Base-by-base conservation (phyloP, 1,140 invertebrate genomes). In the Hylaeus anthracinus region DNA sequence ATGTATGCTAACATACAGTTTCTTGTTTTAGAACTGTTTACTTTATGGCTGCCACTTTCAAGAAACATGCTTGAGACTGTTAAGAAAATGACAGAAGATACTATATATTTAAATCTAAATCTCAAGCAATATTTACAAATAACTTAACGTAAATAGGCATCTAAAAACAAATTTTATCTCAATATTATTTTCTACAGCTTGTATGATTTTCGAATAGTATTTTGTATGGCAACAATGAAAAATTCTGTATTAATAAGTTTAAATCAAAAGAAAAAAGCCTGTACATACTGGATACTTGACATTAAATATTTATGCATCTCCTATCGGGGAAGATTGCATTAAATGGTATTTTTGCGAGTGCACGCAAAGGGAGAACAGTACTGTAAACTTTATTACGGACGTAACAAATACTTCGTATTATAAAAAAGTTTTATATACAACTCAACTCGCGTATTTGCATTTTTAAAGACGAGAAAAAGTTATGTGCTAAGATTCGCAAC, bases 371-470 rank as follows among this genome's bases (percentile, higher is more conserved):
- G 45, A 10, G 37, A 67, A 51, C 15, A 70, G 3, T 77, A 10
- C 51, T 63, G 63, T 72, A 61, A 63, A 41, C 61, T 72, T 61
- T 0, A 39, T 48, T 70, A 5, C 39, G 14, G 70, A 55, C 12
- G 9, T 71, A 71, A 48, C 39, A 72, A 78, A 43, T 71, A 51
- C 39, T 26, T 43, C 37, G 56, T 53, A 41, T 77, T 39, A 51
- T 53, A 72, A 78, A 53, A 45, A 78, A 69, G 6, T 71, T 72
- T 43, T 78, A 72, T 63, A 37, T 71, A 78, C 67, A 78, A 72
- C 14, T 5, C 71, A 72, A 72, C 15, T 8, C n/a, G n/a, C 14
- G 26, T 41, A 12, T n/a, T 5, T 15, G 56, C 5, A 41, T 72
- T 58, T 26, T 6, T 39, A 45, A 51, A 72, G 39, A 41, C 14